A percentile compares a stretch with the other conserved stretches of the same genome.
These are phyloP conservation scores for Lagorchestes hirsutus DNA, from an alignment of 2,797 vertebrate species.

Conservation along the genomic window DNA sequence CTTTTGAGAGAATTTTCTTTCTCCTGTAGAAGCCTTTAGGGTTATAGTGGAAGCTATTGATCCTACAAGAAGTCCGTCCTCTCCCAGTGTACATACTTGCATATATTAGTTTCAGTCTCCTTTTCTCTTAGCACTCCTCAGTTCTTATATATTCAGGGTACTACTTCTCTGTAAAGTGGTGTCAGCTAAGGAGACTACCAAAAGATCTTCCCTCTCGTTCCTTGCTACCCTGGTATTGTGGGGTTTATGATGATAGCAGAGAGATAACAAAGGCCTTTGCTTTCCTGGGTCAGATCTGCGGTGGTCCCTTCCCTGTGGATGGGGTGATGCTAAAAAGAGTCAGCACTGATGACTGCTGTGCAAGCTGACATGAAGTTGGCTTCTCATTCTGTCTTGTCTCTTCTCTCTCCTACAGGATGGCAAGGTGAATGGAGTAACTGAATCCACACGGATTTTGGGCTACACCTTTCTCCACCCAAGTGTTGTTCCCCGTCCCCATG, in stretches of 20 bases:
- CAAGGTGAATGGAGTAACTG: slow-evolving; percentile 98
- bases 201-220: not conserved
- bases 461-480: slow-evolving; percentile 99
- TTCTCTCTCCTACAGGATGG: slow-evolving; percentile 90
- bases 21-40: not conserved
- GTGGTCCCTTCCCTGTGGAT: not conserved
- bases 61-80: not conserved
- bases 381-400: slow-evolving; percentile 47
- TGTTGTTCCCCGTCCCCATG: slow-evolving; percentile 94
- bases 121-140: not conserved
- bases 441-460: slow-evolving; percentile 97
- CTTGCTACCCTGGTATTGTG: not conserved
- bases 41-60: not conserved
- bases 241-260: not conserved
- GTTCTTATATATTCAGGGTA: not conserved
- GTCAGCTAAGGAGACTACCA: not conserved
- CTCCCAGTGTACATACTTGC: not conserved
- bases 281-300: not conserved
- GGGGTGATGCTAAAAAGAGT: not conserved
- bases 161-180: not conserved
- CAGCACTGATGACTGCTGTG: not conserved
- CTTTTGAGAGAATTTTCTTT: not conserved
- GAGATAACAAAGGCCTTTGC: not conserved
- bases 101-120: not conserved
- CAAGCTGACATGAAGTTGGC: accelerated